Conservation (phyloP, 2,797 vertebrate species). For the Gymnothorax javanicus region DNA sequence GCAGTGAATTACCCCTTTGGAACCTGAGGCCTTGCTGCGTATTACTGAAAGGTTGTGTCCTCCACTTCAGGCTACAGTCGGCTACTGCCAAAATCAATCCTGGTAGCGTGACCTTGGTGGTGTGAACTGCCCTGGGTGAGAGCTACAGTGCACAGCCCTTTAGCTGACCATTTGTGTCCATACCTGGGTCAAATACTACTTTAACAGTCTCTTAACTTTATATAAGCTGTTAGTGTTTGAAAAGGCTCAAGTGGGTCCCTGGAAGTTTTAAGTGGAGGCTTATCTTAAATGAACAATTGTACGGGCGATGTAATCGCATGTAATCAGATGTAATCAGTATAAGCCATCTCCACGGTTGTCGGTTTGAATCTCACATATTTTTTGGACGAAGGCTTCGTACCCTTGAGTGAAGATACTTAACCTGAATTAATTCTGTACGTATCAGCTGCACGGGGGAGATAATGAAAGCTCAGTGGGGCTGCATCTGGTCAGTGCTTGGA, state of each 20-base stretch:
- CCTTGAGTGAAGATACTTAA: neutral
- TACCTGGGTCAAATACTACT: neutral
- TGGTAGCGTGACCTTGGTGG: neutral
- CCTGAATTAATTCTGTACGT: neutral
- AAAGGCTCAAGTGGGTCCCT: neutral
- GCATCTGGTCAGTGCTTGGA: neutral
- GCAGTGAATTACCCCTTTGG: neutral
- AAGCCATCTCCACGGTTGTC: neutral
- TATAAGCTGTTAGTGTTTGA: no score
- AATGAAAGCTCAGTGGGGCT: neutral
- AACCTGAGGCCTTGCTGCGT: neutral
- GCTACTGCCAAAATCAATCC: neutral
- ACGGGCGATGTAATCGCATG: neutral
- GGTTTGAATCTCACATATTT: neutral
- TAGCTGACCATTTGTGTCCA: neutral
- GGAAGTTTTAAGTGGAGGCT: neutral
- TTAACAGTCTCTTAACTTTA: neutral
- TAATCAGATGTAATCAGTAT: neutral
- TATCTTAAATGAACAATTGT: neutral
- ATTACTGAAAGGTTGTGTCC: neutral
- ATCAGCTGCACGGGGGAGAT: neutral
- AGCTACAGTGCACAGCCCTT: neutral
- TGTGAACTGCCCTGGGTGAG: neutral
- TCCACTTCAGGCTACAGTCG: neutral
- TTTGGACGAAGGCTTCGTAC: neutral